Evolutionary conservation across 2,888 invertebrate genomes (phyloP).

Genomic region (Melitaea athalia): DNA sequence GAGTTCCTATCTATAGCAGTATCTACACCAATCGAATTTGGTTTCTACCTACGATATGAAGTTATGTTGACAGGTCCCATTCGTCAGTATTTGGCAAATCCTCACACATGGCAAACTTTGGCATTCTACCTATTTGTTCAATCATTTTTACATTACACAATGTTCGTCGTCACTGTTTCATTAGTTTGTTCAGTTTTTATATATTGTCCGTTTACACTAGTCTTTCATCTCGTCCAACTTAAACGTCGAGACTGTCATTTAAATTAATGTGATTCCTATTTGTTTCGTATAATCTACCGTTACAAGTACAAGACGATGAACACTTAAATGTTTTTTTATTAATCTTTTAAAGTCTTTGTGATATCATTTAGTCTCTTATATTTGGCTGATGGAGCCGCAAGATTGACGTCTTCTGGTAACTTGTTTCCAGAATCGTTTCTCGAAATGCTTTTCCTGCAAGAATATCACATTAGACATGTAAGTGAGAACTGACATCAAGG

Average conservation of each 20-base stretch:
- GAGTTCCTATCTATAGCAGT: slow-evolving; percentile 39
- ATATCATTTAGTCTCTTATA: slow-evolving; percentile 48
- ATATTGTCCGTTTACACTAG: slow-evolving; percentile 15
- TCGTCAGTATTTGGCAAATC: slow-evolving; percentile 68
- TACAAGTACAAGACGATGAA: slow-evolving; percentile 36
- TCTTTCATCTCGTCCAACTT: slow-evolving; percentile 20
- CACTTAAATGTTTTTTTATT: slow-evolving; percentile 33
- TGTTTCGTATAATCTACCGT: slow-evolving; percentile 29
- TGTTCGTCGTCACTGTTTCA: slow-evolving; percentile 6
- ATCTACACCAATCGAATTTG: slow-evolving; percentile 39
- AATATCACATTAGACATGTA: slow-evolving; percentile 43
- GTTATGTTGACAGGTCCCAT: slow-evolving; percentile 71
- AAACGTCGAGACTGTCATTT: slow-evolving; percentile 36
- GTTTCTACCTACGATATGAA: slow-evolving; percentile 74
- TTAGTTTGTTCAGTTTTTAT: slow-evolving; percentile 9
- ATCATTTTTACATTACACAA: not conserved
- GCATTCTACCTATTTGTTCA: slow-evolving; percentile 47
- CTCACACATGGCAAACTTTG: slow-evolving; percentile 58
- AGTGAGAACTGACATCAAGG: not conserved
- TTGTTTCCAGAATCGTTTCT: slow-evolving; percentile 91
- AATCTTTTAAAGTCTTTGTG: slow-evolving; percentile 28
- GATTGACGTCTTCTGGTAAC: slow-evolving; percentile 87
- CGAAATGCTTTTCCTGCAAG: slow-evolving; percentile 88
- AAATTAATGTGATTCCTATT: slow-evolving; percentile 22
- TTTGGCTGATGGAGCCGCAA: slow-evolving; percentile 74